Evolutionary conservation across 2,888 invertebrate species (phyloP).

Genomic region (Caenorhabditis zanzibari): DNA sequence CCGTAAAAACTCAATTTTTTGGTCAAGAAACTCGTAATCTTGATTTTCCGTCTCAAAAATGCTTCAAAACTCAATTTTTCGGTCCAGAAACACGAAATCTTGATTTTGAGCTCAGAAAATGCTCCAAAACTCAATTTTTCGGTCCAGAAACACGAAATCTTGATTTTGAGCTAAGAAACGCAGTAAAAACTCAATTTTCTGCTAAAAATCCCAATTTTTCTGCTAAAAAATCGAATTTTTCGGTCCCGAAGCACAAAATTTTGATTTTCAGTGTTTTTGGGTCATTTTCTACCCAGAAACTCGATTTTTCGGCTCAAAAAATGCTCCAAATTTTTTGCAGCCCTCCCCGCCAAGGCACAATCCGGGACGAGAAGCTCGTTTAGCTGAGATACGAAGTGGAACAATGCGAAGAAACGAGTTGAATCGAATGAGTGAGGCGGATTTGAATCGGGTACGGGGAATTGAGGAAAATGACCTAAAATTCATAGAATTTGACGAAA

Average conservation of each 20-base stretch:
- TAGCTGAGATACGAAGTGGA: too few species aligned
- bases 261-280: not conserved
- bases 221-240: too few species aligned
- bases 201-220: too few species aligned
- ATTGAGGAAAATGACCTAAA: not conserved
- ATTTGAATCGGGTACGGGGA: constrained; percentile 13
- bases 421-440: not conserved
- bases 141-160: not conserved
- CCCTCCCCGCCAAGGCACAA: constrained; percentile 41
- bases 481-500: constrained; percentile 3
- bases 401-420: too few species aligned
- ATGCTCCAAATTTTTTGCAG: constrained; percentile 11
- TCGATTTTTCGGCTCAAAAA: not conserved
- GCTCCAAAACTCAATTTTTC: not conserved
- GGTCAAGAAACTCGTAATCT: too few species aligned
- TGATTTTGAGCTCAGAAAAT: not conserved
- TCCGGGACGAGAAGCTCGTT: constrained; percentile 23
- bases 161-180: too few species aligned
- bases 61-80: too few species aligned
- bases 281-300: not conserved
- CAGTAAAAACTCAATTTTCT: too few species aligned
- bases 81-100: not conserved
- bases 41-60: too few species aligned
- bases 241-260: not conserved
- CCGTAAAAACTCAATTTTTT: not conserved